phyloP scores from a whole-genome alignment of 2,797 vertebrate species.

The Rhincodon typus region DNA sequence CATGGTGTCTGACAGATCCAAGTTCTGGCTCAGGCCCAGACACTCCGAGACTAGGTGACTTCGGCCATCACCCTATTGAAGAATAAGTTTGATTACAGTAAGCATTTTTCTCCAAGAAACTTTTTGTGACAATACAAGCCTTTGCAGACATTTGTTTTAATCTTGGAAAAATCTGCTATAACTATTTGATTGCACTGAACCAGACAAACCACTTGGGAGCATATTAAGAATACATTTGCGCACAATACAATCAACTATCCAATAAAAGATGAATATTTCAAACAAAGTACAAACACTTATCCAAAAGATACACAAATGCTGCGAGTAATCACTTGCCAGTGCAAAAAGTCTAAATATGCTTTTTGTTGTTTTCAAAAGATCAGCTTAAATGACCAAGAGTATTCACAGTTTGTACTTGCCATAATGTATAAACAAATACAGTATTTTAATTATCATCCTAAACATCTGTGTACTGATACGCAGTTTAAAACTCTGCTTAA shows the following conservation, averaged over 20 bases:
- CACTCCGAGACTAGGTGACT: conserved; percentile 77
- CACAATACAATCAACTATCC: background rate
- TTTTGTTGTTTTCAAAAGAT: background rate
- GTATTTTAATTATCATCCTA: conserved; percentile 32
- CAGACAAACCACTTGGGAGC: conserved; percentile 40
- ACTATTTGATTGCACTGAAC: conserved; percentile 40
- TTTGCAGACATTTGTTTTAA: background rate
- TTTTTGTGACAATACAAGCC: background rate
- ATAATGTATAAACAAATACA: background rate
- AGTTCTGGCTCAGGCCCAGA: conserved; percentile 75
- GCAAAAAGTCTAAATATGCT: conserved; percentile 41
- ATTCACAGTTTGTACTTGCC: background rate
- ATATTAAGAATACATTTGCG: conserved; percentile 42
- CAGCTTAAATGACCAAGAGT: background rate
- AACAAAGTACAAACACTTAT: conserved; percentile 40
- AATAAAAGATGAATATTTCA: conserved; percentile 39
- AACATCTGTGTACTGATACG: conserved; percentile 58
- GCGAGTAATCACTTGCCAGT: conserved; percentile 40
- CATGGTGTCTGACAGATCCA: conserved; percentile 88
- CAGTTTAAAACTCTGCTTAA: conserved; percentile 65
- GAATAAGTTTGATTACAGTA: conserved; percentile 43
- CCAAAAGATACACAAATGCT: conserved; percentile 19
- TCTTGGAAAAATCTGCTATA: background rate
- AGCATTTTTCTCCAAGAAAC: background rate
- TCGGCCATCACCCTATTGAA: conserved; percentile 69